phyloP scores from a whole-genome alignment of 2,113 vertebrate species.

The Brachyhypopomus occidentalis region DNA sequence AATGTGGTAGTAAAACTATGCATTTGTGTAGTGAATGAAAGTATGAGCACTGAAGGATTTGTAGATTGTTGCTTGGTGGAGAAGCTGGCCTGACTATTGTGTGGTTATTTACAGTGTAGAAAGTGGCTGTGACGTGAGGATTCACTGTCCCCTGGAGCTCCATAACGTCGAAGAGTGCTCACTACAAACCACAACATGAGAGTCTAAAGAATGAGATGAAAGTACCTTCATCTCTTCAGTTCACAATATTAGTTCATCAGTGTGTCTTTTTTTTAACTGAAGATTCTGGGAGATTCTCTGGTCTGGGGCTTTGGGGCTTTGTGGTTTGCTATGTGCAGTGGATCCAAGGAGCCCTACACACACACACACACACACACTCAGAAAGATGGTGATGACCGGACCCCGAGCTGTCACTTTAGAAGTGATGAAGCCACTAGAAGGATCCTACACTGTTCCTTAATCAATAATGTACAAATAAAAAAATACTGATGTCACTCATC shows the following conservation, averaged over 20 bases:
- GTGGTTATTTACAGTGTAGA: slow-evolving; percentile 73
- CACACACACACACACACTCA: slow-evolving; percentile 64
- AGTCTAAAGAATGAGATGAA: neutral
- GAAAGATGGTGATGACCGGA: slow-evolving; percentile 84
- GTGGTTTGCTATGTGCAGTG: slow-evolving; percentile 87
- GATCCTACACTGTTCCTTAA: neutral
- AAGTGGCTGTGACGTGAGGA: slow-evolving; percentile 78
- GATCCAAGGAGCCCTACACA: slow-evolving; percentile 80
- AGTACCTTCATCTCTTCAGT: neutral
- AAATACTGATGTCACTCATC: neutral
- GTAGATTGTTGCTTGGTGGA: neutral
- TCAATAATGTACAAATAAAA: neutral
- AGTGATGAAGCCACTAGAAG: slow-evolving; percentile 77
- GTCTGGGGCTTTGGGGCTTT: slow-evolving; percentile 92
- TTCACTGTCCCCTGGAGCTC: slow-evolving; percentile 79
- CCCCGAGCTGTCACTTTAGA: slow-evolving; percentile 82
- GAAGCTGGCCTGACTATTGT: neutral
- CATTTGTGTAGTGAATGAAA: neutral
- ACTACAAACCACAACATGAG: slow-evolving; percentile 53
- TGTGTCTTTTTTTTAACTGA: slow-evolving; percentile 20
- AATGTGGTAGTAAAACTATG: neutral
- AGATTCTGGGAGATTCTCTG: slow-evolving; percentile 85
- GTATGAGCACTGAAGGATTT: neutral
- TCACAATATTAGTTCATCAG: neutral
- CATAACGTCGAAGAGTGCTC: slow-evolving; percentile 79